Percentiles rank a stretch among this genome's conserved stretches.
These are phyloP conservation scores for Girardia tigrina DNA, from an alignment of 2,888 invertebrate genomes.

Conservation along the genomic window DNA sequence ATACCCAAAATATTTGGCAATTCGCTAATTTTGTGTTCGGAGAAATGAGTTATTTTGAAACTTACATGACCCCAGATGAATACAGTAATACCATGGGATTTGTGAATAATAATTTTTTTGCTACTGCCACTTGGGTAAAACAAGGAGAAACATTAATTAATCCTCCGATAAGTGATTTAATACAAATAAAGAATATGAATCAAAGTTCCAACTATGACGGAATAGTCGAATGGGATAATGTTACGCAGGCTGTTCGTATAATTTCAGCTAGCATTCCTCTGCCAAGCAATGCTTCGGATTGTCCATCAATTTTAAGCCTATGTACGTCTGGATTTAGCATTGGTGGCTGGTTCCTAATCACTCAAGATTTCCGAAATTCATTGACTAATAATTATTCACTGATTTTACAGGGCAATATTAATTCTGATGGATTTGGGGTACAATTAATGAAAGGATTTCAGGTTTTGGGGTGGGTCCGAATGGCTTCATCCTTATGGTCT, in stretches of 20 bases:
- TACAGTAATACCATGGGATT: background rate
- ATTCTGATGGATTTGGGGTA: background rate
- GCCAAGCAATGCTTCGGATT: background rate
- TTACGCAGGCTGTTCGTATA: background rate
- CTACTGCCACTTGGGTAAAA: background rate
- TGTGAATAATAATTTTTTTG: background rate
- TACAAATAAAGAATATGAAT: background rate
- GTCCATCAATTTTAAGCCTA: background rate
- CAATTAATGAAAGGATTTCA: background rate
- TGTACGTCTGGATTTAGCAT: background rate
- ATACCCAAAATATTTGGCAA: background rate
- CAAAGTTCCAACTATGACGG: background rate
- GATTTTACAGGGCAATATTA: background rate
- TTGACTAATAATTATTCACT: background rate
- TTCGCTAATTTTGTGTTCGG: constrained; percentile 8
- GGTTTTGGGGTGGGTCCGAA: background rate
- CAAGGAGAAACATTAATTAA: background rate
- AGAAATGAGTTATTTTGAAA: background rate
- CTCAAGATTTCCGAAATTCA: background rate
- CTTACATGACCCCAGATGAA: background rate
- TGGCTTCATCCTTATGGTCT: background rate
- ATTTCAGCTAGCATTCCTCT: background rate
- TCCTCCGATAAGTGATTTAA: background rate
- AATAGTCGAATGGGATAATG: background rate
- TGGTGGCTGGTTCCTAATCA: background rate